These are phyloP conservation scores for Lynx canadensis DNA, from an alignment of 2,113 vertebrate species.

Conservation along the genomic window DNA sequence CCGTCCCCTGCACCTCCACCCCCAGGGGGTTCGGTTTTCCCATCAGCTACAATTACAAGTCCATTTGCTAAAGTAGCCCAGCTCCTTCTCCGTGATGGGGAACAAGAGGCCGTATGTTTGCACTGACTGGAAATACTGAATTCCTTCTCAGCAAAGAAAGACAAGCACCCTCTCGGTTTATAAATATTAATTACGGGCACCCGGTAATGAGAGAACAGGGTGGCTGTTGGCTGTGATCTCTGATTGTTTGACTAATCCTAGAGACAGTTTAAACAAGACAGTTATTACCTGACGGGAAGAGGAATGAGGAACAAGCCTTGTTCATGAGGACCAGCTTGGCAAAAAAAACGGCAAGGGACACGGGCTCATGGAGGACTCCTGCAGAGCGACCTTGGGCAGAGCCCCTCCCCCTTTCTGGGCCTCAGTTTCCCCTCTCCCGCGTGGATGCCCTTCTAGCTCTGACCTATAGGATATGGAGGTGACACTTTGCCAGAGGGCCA, in stretches of 20 bases:
- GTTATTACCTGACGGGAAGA: conserved; percentile 79
- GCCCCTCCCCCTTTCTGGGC: background rate
- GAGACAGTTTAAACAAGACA: conserved; percentile 80
- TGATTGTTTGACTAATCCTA: conserved; percentile 85
- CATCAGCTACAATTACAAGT: conserved; percentile 60
- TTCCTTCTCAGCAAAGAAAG: conserved; percentile 70
- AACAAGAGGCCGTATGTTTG: conserved; percentile 78
- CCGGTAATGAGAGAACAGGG: conserved; percentile 71
- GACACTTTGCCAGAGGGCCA: background rate
- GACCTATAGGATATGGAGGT: background rate
- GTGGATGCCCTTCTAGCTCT: background rate
- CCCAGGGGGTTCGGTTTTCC: conserved; percentile 5
- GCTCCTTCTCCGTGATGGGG: conserved; percentile 64
- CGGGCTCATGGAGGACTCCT: background rate
- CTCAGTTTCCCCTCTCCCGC: background rate
- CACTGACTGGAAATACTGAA: conserved; percentile 77
- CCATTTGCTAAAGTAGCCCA: conserved; percentile 45
- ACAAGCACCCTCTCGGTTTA: conserved; percentile 78
- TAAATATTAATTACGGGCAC: conserved; percentile 85
- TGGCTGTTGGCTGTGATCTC: conserved; percentile 82
- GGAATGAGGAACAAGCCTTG: conserved; percentile 67
- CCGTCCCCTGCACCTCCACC: background rate
- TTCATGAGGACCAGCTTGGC: background rate
- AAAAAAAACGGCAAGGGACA: background rate
- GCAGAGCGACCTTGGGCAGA: background rate